These are phyloP conservation scores for Drosophila mimetica DNA, from an alignment of 2,888 invertebrate genomes.

Conservation along the genomic window DNA sequence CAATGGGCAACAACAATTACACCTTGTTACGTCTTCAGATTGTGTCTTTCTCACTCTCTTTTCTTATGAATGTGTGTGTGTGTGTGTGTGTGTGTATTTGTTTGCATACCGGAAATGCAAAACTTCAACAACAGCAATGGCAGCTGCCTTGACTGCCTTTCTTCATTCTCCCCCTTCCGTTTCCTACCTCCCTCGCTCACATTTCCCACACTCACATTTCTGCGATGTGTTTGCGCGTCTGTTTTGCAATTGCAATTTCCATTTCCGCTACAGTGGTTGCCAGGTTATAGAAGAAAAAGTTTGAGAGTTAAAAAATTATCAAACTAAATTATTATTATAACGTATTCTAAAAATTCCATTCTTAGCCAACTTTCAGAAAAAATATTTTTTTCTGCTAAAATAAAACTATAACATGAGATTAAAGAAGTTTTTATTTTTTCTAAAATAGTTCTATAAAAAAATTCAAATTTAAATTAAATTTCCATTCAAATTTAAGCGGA, in stretches of 20 bases:
- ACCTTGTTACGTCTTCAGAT: slow-evolving; percentile 69
- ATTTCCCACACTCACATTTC: slow-evolving; percentile 19
- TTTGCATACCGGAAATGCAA: slow-evolving; percentile 82
- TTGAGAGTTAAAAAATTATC: not conserved
- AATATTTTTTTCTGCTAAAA: too few species aligned
- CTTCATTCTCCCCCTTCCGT: slow-evolving; percentile 16
- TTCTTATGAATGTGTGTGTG: not conserved
- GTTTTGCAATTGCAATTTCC: slow-evolving; percentile 69
- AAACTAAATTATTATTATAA: too few species aligned
- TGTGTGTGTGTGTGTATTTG: slow-evolving; percentile 45
- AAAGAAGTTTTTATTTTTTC: too few species aligned
- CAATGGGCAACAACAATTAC: slow-evolving; percentile 63
- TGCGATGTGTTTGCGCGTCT: slow-evolving; percentile 51
- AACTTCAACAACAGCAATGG: slow-evolving; percentile 68
- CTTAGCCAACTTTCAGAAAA: too few species aligned
- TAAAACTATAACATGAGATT: too few species aligned
- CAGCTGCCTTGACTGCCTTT: slow-evolving; percentile 43
- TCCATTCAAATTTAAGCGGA: too few species aligned
- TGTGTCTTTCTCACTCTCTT: slow-evolving; percentile 39
- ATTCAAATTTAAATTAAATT: too few species aligned
- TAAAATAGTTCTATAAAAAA: too few species aligned
- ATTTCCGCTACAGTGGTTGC: slow-evolving; percentile 64
- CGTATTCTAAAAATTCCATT: too few species aligned
- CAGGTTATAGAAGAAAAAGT: slow-evolving; percentile 6
- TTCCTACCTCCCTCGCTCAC: slow-evolving; percentile 7